These are phyloP conservation scores for Grallaria varia DNA, from an alignment of 2,113 vertebrate species.

Conservation along the genomic window DNA sequence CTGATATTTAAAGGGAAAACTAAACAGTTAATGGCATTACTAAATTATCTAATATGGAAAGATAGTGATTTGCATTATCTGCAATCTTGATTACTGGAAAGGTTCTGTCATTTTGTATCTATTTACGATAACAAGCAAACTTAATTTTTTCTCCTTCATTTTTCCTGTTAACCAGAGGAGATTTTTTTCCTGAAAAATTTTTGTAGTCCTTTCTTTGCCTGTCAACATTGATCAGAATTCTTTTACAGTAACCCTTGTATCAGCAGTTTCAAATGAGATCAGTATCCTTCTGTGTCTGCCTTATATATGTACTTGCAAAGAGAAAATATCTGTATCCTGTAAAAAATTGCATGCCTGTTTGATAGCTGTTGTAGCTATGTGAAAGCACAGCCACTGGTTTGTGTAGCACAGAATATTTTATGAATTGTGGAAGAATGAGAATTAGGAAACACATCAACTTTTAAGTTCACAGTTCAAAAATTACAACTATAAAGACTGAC, in stretches of 20 bases:
- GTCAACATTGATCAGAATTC: not conserved
- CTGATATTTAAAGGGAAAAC: conserved; percentile 9
- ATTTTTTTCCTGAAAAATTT: not conserved
- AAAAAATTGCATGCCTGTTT: not conserved
- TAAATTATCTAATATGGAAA: not conserved
- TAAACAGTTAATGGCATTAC: conserved; percentile 6
- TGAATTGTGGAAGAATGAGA: not conserved
- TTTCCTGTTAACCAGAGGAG: not conserved
- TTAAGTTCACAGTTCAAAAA: not conserved
- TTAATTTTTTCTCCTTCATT: not conserved
- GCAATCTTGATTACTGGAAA: conserved; percentile 19
- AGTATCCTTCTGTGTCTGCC: not conserved
- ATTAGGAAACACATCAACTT: not conserved
- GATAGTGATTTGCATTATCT: conserved; percentile 19
- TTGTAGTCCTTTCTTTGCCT: not conserved
- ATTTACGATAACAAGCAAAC: not conserved
- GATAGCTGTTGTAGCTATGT: not conserved
- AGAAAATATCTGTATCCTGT: not conserved
- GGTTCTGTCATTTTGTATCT: not conserved
- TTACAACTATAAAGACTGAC: not conserved
- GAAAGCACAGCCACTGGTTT: not conserved
- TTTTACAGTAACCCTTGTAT: not conserved
- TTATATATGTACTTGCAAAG: not conserved
- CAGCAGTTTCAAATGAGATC: not conserved
- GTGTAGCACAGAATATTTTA: not conserved